Percentiles rank a stretch among this genome's conserved stretches.
phyloP scores from a whole-genome alignment of 2,113 vertebrate genomes.

The Alectura lathami region DNA sequence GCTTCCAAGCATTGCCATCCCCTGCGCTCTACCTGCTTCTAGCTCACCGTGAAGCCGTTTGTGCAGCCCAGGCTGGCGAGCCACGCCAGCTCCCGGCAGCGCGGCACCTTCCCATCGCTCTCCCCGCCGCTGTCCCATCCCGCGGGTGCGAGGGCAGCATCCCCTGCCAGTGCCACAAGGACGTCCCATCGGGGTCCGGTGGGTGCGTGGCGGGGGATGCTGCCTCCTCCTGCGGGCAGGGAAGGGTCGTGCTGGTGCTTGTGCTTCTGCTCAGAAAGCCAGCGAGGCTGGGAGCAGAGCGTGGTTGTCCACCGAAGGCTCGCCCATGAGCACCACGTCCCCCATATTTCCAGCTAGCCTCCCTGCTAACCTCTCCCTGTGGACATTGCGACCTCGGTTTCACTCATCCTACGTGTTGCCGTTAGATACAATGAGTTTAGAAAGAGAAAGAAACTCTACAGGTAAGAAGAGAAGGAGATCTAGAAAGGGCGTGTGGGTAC shows the following conservation, averaged over 20 bases:
- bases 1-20: background rate
- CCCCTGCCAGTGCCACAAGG: accelerated
- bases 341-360: background rate
- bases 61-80: background rate
- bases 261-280: background rate
- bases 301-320: background rate
- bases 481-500: slow-evolving; percentile 92
- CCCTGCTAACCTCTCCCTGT: background rate
- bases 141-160: background rate
- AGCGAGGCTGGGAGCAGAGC: background rate
- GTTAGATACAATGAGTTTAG: slow-evolving; percentile 47
- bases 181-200: background rate
- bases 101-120: background rate
- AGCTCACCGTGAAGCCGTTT: background rate
- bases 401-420: background rate
- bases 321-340: accelerated
- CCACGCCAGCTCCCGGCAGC: accelerated
- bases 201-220: accelerated
- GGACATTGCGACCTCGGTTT: background rate
- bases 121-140: background rate
- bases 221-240: background rate
- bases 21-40: background rate
- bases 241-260: background rate
- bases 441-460: slow-evolving; percentile 83
- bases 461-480: slow-evolving; percentile 88